A percentile compares a stretch with the other conserved stretches of the same genome.
Conservation (phyloP, 2,797 vertebrate genomes). For the Cyprinella venusta region DNA sequence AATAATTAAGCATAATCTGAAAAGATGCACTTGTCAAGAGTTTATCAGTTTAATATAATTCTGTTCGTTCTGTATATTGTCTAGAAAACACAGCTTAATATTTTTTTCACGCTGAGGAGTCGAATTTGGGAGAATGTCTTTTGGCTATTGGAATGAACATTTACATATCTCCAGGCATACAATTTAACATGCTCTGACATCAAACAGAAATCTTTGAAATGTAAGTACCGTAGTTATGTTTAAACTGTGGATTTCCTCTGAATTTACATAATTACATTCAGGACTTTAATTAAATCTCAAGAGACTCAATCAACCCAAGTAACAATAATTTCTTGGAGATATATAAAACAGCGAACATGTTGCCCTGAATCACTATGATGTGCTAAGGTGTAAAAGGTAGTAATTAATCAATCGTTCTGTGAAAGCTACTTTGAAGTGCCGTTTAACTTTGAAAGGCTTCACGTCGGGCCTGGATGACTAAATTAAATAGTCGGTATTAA, state of each 20-base stretch:
- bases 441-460: constrained; percentile 25
- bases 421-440: constrained; percentile 37
- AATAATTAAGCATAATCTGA: constrained; percentile 6
- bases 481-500: neutral
- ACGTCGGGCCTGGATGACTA: neutral
- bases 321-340: constrained; percentile 41
- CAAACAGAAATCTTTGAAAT: constrained; percentile 49
- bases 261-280: constrained; percentile 53
- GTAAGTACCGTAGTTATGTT: constrained; percentile 40
- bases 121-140: constrained; percentile 26
- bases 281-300: constrained; percentile 55
- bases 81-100: neutral
- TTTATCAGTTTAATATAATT: neutral
- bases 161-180: constrained; percentile 48
- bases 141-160: constrained; percentile 40
- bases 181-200: constrained; percentile 46
- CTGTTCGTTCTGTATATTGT: neutral
- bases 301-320: constrained; percentile 48
- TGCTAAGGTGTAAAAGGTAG: constrained; percentile 32
- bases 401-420: constrained; percentile 39
- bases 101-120: neutral
- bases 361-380: constrained; percentile 33
- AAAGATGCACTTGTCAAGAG: neutral
- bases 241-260: constrained; percentile 50
- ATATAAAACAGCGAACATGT: constrained; percentile 31